Base-by-base conservation (phyloP, 1,140 invertebrate genomes). In the Akabosia matsudoensis region DNA sequence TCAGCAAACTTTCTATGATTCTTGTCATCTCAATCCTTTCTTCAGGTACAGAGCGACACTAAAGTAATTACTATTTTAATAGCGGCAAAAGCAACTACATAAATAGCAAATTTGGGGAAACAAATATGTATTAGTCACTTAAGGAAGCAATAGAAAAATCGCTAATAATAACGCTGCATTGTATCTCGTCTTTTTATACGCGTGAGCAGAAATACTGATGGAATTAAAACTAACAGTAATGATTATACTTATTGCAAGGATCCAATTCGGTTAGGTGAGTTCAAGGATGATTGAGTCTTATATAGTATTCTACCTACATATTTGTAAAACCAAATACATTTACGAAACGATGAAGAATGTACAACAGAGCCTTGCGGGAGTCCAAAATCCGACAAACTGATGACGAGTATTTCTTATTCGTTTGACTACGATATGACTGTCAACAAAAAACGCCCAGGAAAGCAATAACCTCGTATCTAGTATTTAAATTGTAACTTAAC, bases 31-130 rank as follows among this genome's bases (percentile, higher is more conserved):
- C 61, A 67, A 16, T 67, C 61, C 61, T 67, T 67, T 30, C 7
- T 30, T 67, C 61, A 67, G 61, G 61, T 67, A 67, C 61, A 30
- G 61, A 67, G 61, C 61, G 61, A 67, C 61, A 67, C 61, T 3
- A 7, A 67, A 31, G 24, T 61, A 61, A 45, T 45, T 45, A 45
- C 37, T 45, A 24, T 61, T 61, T 61, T 61, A 51, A 22, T 7
- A 61, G 54, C 54, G 24, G 4, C 14, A 10, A 61, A 7, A 14
- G 54, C 54, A 61, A n/a, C 24, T 61, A 61, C 14, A 22, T 51
- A n/a, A n/a, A n/a, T n/a, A n/a, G n/a, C n/a, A n/a, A n/a, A n/a
- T n/a, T n/a, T n/a, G n/a, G n/a, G n/a, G n/a, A n/a, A n/a, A n/a
- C n/a, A n/a, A n/a, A n/a, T n/a, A n/a, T n/a, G n/a, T n/a, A 45